Evolutionary conservation across 2,888 invertebrate genomes (phyloP), one percentile per base, ranked within the genome.

Genomic region (Barypeithes pellucidus): DNA sequence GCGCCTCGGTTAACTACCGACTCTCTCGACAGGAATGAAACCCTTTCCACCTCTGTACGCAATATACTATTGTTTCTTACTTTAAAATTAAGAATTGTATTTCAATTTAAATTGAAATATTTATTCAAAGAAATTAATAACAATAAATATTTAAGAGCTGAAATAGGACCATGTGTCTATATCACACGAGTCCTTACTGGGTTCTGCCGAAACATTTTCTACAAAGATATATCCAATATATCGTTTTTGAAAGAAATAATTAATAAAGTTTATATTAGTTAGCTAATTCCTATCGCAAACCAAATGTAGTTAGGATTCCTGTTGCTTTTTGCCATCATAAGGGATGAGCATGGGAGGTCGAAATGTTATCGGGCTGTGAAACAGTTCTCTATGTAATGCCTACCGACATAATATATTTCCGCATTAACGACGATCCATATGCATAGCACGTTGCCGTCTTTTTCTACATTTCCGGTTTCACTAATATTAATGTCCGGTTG

Each of bases 381-480:
- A 24, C 29, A 29, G 24, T 4, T 29, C 52, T 54, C 12, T 54
- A 5, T 29, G 29, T 54, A 29, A 54, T 54, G 14, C 20, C 29
- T 5, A 14, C 20, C 14, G 24, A 14, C 14, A n/a, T 54, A 54
- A 54, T 54, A 54, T 54, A 29, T 14, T 29, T 54, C 14, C 14
- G 7, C 52, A 54, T 54, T 54, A 29, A 54, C 24, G 29, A 54
- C 29, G n/a, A 54, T 54, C n/a, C 29, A 29, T 14, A 54, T 54
- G 14, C 52, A 54, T 54, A 16, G n/a, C 16, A 7, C 29, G 29
- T 54, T 54, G 1, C 52, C 8, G 14, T 16, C 22, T 54, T 29
- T 14, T 54, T 14, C 14, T 14, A 29, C 12, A 29, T 29, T 47
- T 47, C 11, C 12, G 18, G 47, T 47, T 47, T 20, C 22, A 20